Evolutionary conservation across 2,113 vertebrate genomes (phyloP).

Genomic region (Apodemus speciosus): DNA sequence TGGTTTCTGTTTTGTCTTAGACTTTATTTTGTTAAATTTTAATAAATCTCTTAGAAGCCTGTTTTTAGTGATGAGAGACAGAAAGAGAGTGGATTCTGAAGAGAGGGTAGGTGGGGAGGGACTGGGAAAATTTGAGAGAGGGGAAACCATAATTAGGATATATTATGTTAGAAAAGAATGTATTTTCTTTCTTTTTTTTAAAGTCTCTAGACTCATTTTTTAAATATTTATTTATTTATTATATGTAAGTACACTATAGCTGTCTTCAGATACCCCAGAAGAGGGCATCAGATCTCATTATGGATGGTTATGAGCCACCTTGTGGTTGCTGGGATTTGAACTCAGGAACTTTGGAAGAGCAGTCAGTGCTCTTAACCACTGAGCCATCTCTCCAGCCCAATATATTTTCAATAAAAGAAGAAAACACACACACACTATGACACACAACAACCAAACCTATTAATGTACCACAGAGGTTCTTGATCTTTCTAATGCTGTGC

Average conservation of each 20-base stretch:
- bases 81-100: neutral
- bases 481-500: neutral
- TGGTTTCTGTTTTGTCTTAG: neutral
- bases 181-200: no score
- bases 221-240: no score
- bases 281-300: no score
- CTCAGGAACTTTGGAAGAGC: no score
- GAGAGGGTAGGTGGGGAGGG: neutral
- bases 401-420: neutral
- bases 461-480: neutral
- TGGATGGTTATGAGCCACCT: no score
- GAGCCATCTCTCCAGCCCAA: no score
- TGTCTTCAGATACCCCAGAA: no score
- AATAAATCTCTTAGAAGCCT: neutral
- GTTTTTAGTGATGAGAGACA: neutral
- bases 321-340: no score
- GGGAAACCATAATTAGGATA: neutral
- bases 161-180: neutral
- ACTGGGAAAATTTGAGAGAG: no score
- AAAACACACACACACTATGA: neutral
- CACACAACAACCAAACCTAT: neutral
- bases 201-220: no score
- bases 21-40: neutral
- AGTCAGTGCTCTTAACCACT: no score
- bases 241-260: no score